Evolutionary conservation across 92 coral and sea anemone genomes (phyloP).

Genomic region (Zoanthus solanderi): DNA sequence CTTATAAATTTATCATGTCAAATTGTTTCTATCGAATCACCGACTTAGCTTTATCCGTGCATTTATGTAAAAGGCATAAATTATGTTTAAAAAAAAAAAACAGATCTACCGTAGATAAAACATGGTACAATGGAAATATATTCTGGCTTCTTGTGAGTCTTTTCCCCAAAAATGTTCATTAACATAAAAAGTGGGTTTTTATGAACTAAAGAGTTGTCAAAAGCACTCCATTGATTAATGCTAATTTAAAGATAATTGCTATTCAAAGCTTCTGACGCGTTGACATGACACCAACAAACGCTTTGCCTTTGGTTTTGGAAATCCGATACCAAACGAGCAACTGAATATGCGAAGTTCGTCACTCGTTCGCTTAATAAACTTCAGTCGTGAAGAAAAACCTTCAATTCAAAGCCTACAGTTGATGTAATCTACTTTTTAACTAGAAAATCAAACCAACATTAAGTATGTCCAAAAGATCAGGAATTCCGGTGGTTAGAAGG

Average conservation of each 20-base stretch:
- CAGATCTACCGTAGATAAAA: no score
- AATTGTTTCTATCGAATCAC: no score
- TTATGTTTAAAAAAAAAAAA: no score
- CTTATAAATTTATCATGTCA: no score
- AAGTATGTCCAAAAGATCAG: conserved; percentile 67
- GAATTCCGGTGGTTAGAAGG: conserved; percentile 74
- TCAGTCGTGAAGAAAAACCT: neutral
- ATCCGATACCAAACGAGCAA: neutral
- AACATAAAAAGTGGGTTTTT: no score
- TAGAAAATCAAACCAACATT: neutral
- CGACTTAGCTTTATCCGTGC: no score
- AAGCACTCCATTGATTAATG: no score
- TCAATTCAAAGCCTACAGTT: neutral
- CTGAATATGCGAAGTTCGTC: neutral
- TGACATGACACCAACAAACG: conserved; percentile 33
- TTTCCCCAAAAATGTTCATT: no score
- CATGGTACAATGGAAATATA: no score
- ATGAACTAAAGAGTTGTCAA: no score
- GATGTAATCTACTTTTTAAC: neutral
- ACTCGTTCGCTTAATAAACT: neutral
- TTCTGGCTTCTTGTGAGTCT: no score
- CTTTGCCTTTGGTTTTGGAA: neutral
- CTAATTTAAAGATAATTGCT: conserved; percentile 6
- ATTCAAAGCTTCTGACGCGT: conserved; percentile 21
- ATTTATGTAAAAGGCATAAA: no score